Percentiles rank a stretch among this genome's conserved stretches.
Conservation (phyloP, 2,797 vertebrate genomes). For the Atherinosoma microstoma region DNA sequence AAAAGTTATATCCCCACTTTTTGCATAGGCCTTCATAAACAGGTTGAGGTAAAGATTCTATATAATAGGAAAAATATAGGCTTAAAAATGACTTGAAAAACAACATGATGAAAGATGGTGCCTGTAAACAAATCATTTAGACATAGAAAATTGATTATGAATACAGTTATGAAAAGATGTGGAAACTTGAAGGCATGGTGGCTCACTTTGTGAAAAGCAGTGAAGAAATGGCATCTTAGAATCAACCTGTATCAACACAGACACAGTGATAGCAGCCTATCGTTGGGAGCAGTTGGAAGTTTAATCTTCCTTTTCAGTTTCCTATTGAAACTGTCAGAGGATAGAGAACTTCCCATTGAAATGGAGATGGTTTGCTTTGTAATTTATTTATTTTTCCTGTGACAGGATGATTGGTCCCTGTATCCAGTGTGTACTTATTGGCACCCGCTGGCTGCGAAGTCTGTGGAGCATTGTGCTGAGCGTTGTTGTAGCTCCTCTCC, state of each 20-base stretch:
- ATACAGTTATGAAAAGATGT: neutral
- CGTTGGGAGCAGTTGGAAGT: neutral
- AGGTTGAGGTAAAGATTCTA: neutral
- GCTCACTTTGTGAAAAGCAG: no score
- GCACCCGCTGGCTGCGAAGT: constrained; percentile 76
- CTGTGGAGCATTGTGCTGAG: constrained; percentile 79
- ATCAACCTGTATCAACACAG: neutral
- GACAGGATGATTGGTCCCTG: constrained; percentile 82
- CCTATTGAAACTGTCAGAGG: neutral
- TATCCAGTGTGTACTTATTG: constrained; percentile 68
- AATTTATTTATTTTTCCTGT: neutral
- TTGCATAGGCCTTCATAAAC: neutral
- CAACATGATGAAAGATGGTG: neutral
- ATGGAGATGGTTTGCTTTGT: neutral
- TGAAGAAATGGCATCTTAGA: no score
- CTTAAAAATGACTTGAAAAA: no score
- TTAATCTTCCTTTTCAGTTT: neutral
- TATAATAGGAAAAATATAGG: no score
- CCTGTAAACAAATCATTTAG: neutral
- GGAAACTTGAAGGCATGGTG: neutral
- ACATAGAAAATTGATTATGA: neutral
- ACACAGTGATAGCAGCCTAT: neutral
- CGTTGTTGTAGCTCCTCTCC: constrained; percentile 70
- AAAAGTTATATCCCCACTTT: neutral
- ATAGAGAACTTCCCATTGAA: neutral